Conservation (phyloP, 1,140 invertebrate genomes). For the Caerostris darwini region DNA sequence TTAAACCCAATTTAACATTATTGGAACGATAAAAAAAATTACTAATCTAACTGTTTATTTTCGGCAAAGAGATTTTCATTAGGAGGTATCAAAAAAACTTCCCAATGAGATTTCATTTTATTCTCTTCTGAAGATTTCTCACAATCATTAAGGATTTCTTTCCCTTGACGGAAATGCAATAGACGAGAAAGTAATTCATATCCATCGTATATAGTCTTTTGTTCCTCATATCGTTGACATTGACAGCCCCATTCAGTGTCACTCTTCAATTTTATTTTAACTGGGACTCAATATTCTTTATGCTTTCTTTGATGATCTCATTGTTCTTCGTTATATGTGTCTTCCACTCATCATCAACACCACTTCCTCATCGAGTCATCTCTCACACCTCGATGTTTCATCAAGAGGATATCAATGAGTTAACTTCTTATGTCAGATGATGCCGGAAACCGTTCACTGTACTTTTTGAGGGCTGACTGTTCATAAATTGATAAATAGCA, state of each 20-base stretch:
- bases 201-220: not conserved
- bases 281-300: not conserved
- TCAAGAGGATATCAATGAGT: not conserved
- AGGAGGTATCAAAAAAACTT: too few species aligned
- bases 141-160: too few species aligned
- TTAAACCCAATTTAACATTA: too few species aligned
- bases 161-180: not conserved
- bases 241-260: slow-evolving; percentile 13
- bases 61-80: too few species aligned
- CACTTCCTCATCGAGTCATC: slow-evolving; percentile 6
- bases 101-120: too few species aligned
- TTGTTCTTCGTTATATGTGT: not conserved
- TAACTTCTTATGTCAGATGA: not conserved
- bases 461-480: not conserved
- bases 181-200: not conserved
- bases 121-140: too few species aligned
- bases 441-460: not conserved
- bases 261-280: not conserved
- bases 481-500: not conserved
- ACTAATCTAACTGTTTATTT: too few species aligned
- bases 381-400: slow-evolving; percentile 14
- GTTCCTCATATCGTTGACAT: slow-evolving; percentile 3
- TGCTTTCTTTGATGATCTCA: slow-evolving; percentile 14
- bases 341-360: not conserved
- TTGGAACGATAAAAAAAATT: too few species aligned